These are phyloP conservation scores for Mirounga angustirostris DNA, from an alignment of 2,113 vertebrate genomes.

Conservation along the genomic window DNA sequence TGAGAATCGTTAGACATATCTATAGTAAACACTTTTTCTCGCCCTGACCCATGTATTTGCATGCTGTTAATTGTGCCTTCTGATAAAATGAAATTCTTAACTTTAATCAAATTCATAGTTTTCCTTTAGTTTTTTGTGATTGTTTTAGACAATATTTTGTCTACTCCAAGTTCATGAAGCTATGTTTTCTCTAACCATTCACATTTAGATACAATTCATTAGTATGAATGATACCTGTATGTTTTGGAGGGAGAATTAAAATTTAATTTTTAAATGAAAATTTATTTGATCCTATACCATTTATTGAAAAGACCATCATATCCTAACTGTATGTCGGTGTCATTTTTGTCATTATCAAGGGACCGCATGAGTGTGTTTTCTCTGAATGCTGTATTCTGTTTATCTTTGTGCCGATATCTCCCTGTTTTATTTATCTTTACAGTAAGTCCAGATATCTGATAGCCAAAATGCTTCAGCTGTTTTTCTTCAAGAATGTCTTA, in stretches of 20 bases:
- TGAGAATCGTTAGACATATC: neutral
- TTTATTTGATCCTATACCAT: neutral
- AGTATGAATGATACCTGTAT: neutral
- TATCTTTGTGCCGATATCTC: neutral
- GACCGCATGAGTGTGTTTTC: neutral
- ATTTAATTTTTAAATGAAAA: neutral
- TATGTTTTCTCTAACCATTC: neutral
- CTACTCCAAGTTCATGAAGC: neutral
- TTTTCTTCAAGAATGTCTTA: neutral
- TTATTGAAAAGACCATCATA: neutral
- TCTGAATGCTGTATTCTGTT: neutral
- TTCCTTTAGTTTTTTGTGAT: neutral
- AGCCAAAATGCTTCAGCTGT: neutral
- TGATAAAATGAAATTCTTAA: neutral
- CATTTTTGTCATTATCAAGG: neutral
- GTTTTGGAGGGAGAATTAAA: neutral
- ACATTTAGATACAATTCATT: neutral
- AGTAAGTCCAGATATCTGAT: neutral
- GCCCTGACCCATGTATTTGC: neutral
- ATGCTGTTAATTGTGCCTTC: neutral
- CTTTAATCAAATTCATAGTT: neutral
- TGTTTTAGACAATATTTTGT: slow-evolving; percentile 5
- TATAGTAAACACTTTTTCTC: neutral
- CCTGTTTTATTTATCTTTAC: neutral
- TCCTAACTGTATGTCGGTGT: neutral